Percentiles rank a stretch among this genome's conserved stretches.
Conservation (phyloP, 2,888 invertebrate species). For the Eudemis profundana region DNA sequence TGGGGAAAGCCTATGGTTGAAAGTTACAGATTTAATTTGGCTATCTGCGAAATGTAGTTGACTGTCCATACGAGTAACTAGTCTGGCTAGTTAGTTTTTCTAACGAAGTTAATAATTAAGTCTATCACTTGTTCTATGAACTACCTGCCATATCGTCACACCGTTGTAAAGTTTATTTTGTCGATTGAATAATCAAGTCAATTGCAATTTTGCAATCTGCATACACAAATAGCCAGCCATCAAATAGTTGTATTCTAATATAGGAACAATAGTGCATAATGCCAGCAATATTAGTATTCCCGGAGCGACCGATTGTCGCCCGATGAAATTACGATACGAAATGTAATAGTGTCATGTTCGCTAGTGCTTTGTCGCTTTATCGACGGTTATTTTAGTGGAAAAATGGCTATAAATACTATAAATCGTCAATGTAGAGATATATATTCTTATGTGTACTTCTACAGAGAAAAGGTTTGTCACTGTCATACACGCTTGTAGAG, state of each 20-base stretch:
- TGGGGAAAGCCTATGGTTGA: too few relatives aligned
- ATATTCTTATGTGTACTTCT: too few relatives aligned
- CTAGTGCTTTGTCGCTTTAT: slow-evolving; percentile 6
- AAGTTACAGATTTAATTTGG: too few relatives aligned
- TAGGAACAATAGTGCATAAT: slow-evolving; percentile 31
- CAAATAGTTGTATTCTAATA: slow-evolving; percentile 46
- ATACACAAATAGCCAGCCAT: slow-evolving; percentile 38
- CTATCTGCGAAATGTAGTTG: too few relatives aligned
- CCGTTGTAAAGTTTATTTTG: slow-evolving; percentile 9
- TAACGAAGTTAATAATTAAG: too few relatives aligned
- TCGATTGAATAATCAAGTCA: slow-evolving; percentile 2
- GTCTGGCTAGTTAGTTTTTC: too few relatives aligned
- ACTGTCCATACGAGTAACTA: too few relatives aligned
- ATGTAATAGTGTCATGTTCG: slow-evolving; percentile 52
- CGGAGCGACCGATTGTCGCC: slow-evolving; percentile 48
- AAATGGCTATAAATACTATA: background rate
- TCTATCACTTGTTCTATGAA: too few relatives aligned
- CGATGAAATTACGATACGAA: slow-evolving; percentile 64
- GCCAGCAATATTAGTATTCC: slow-evolving; percentile 53
- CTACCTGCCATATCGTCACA: too few relatives aligned
- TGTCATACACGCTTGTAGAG: too few relatives aligned
- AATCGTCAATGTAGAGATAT: too few relatives aligned
- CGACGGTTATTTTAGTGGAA: background rate
- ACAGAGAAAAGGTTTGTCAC: too few relatives aligned
- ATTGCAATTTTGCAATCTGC: slow-evolving; percentile 27